Base-by-base conservation (phyloP, 2,113 vertebrate species). In the Dermatemys mawii region DNA sequence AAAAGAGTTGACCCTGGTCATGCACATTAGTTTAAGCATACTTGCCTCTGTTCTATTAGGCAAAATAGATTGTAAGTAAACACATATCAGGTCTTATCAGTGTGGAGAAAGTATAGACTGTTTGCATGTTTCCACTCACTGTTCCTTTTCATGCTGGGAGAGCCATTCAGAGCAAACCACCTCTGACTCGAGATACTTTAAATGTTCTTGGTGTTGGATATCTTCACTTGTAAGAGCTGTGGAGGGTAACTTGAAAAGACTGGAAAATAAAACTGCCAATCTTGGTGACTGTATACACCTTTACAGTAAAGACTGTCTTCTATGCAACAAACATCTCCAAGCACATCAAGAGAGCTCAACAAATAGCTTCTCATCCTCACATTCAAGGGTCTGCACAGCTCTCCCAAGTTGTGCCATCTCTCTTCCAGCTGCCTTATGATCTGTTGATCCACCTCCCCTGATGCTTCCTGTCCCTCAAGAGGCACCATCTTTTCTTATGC, bases 401-500 rank as follows among this genome's bases (percentile, higher is more conserved):
- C 51, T 53, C 51, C 21, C 51, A 53, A 53, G 51, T 60, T 60
- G 27, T 3, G 32, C 27, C 57, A 35, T 60, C 29, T 60, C 29
- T 60, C 57, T 60, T 60, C 57, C 29, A 60, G 57, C 12, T 60
- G 13, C 57, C 55, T 27, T 57, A 57, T 29, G 55, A 57, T 32
- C 29, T 32, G 57, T 35, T 60, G 57, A 60, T 60, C 12, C 57
- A 60, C 57, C 27, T 32, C 57, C 29, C 6, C 57, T 16, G 57
- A 60, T 60, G 57, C 57, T 97, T 92, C 87, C 4, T 90, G 89
- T 94, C 95, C 91, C 88, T 86, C 90, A 95, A 90, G 86, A 54
- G 86, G 91, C 92, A 94, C 83, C 82, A 85, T 86, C 94, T 22
- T 94, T 95, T 95, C 96, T 89, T 97, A 95, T 95, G 87, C 86